A percentile compares a stretch with the other conserved stretches of the same genome.
Evolutionary conservation across 2,888 invertebrate genomes (phyloP).

Genomic region (Acrobasis suavella): DNA sequence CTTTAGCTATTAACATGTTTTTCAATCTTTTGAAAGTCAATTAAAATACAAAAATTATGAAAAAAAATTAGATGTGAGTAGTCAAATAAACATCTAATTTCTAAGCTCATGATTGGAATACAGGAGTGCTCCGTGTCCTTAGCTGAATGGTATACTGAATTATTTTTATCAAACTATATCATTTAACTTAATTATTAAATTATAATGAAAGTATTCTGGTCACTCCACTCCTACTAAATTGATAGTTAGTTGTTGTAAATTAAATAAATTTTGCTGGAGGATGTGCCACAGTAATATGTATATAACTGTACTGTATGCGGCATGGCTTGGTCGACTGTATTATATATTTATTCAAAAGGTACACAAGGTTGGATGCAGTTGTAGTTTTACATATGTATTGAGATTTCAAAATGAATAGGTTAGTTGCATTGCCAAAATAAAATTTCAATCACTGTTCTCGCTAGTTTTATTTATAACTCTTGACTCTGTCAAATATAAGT

Average conservation of each 20-base stretch:
- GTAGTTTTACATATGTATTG: conserved; percentile 74
- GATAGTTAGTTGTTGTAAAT: conserved; percentile 56
- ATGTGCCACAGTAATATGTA: conserved; percentile 52
- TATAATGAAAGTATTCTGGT: conserved; percentile 70
- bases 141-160: conserved; percentile 7
- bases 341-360: conserved; percentile 68
- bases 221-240: conserved; percentile 65
- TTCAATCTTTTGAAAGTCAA: background rate
- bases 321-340: conserved; percentile 52
- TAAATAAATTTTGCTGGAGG: conserved; percentile 33
- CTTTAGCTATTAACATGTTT: too few species aligned
- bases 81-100: conserved; percentile 22
- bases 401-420: conserved; percentile 70
- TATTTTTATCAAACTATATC: background rate
- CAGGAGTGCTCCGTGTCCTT: conserved; percentile 15
- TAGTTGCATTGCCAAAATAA: conserved; percentile 82
- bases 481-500: background rate
- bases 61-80: too few species aligned
- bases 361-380: conserved; percentile 47
- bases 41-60: background rate
- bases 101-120: conserved; percentile 25
- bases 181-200: conserved; percentile 45
- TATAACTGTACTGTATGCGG: conserved; percentile 53
- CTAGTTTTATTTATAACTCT: conserved; percentile 33
- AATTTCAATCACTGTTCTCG: conserved; percentile 75